Evolutionary conservation across 2,888 invertebrate genomes (phyloP).

Genomic region (Cerceris rybyensis): DNA sequence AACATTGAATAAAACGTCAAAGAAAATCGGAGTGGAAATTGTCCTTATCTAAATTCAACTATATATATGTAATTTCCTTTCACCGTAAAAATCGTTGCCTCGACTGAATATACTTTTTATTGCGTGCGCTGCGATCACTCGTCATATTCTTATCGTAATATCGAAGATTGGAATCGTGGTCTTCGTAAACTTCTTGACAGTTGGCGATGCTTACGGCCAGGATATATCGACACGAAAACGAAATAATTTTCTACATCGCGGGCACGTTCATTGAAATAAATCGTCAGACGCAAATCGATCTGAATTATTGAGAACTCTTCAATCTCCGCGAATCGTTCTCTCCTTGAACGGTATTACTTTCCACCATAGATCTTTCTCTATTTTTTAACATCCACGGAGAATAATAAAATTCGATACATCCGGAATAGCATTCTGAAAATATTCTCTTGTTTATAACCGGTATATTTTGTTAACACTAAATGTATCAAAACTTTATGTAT

Average conservation of each 20-base stretch:
- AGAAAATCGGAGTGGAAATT: too few species aligned
- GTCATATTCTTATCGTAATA: slow-evolving; percentile 15
- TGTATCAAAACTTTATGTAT: too few species aligned
- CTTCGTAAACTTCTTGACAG: slow-evolving; percentile 14
- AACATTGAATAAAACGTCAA: too few species aligned
- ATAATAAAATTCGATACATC: too few species aligned
- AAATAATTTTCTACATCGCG: slow-evolving; percentile 10
- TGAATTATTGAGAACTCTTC: slow-evolving; percentile 22
- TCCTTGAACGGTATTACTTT: not conserved
- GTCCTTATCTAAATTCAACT: not conserved
- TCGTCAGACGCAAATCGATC: slow-evolving; percentile 5
- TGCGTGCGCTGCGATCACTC: not conserved
- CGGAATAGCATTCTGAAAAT: too few species aligned
- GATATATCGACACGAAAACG: slow-evolving; percentile 4
- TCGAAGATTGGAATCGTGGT: slow-evolving; percentile 13
- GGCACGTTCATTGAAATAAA: not conserved
- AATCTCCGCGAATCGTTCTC: not conserved
- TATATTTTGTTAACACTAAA: too few species aligned
- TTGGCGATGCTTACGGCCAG: slow-evolving; percentile 9
- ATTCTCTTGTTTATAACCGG: too few species aligned
- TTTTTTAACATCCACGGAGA: too few species aligned
- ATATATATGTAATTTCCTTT: not conserved
- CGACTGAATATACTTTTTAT: slow-evolving; percentile 5
- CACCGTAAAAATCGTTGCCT: not conserved
- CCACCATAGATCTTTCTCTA: too few species aligned